Percentiles rank a stretch among this genome's conserved stretches.
Conservation (phyloP, 2,797 vertebrate species). For the Pantherophis vulpinus region DNA sequence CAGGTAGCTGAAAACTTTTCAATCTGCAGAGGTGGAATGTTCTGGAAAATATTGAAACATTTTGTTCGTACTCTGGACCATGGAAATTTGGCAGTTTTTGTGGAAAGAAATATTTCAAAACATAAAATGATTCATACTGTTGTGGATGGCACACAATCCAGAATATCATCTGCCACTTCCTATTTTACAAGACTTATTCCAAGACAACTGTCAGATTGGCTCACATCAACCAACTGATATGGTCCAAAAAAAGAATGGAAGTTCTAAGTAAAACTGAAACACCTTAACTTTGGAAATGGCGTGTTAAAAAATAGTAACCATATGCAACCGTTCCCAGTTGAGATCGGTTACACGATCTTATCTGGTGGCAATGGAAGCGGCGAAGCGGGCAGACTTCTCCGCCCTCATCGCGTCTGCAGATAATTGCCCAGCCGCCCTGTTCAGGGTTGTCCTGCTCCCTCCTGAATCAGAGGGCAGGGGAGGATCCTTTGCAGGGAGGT, state of each 20-base stretch:
- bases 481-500: no score
- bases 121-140: not conserved
- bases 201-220: not conserved
- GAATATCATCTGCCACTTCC: not conserved
- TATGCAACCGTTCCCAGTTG: not conserved
- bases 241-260: not conserved
- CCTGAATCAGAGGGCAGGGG: no score
- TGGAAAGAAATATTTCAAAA: not conserved
- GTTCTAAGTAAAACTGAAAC: not conserved
- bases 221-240: not conserved
- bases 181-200: not conserved
- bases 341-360: no score
- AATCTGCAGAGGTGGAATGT: not conserved
- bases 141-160: not conserved
- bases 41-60: not conserved
- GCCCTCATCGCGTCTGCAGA: no score
- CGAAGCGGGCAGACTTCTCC: no score
- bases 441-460: no score
- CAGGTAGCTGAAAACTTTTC: not conserved
- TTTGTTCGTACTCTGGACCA: not conserved
- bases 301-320: not conserved
- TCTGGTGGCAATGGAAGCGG: no score
- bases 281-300: not conserved
- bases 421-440: no score
- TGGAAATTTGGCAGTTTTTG: not conserved